phyloP scores from a whole-genome alignment of 2,797 vertebrate genomes.

The Xenops minutus region DNA sequence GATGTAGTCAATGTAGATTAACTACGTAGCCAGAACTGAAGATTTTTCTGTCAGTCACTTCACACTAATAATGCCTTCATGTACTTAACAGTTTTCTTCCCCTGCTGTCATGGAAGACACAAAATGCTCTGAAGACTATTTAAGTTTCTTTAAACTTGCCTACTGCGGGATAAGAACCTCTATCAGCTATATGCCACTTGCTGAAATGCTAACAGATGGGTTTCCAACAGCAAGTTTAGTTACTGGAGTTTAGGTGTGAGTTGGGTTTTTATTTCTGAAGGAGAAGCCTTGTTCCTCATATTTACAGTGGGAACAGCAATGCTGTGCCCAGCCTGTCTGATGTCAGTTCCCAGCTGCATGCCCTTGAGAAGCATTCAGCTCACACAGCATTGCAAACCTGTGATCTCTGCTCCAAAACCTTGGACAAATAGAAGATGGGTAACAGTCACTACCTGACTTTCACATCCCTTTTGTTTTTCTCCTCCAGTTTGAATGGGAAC shows the following conservation, averaged over 20 bases:
- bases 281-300: fast-evolving
- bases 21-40: background rate
- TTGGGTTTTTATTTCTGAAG: background rate
- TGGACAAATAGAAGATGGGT: background rate
- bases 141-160: background rate
- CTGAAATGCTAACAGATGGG: background rate
- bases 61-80: background rate
- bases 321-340: background rate
- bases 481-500: conserved; percentile 74
- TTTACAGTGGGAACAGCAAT: background rate
- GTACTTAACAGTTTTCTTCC: background rate
- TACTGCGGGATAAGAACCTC: background rate
- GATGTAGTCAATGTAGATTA: background rate
- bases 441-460: background rate
- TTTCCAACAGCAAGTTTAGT: background rate
- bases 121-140: background rate
- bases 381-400: background rate
- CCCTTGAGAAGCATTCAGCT: background rate
- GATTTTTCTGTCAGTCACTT: background rate
- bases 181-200: background rate
- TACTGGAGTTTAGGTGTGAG: background rate
- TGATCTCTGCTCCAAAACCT: background rate
- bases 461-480: background rate
- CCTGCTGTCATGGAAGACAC: background rate
- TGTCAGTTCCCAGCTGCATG: fast-evolving